Evolutionary conservation across 1,140 invertebrate species (phyloP), one percentile per base, ranked within the genome.

Genomic region (Lethrus apterus): DNA sequence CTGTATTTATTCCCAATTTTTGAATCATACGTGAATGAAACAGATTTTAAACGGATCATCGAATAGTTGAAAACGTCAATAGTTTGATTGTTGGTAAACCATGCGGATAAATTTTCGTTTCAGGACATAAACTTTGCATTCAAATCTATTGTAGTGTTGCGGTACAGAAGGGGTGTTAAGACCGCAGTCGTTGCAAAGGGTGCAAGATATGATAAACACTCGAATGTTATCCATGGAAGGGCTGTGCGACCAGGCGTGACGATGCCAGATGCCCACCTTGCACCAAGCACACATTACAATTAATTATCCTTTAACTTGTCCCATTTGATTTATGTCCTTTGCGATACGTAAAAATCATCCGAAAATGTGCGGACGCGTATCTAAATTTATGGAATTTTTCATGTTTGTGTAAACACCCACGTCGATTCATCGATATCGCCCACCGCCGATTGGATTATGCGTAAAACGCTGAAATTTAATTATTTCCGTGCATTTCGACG

Each of bases 61-160:
- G 31, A 42, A 43, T 36, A 23, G 38, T 34, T 33, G 44, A 51
- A 51, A 45, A 42, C 41, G 43, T 31, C 24, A 33, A 51, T 36
- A 35, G 34, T 40, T 26, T 32, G 17, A 55, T 55, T 51, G 26
- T 47, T 45, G 35, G 24, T 18, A 42, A 54, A 45, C 54, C 48
- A 51, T 33, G 48, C 51, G 49, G 24, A 48, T 51, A 54, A 56
- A 44, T 48, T 48, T 46, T 40, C 54, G 54, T 52, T 45, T 40
- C 54, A 54, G 31, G 51, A 56, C 54, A 56, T 56, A 54, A 56
- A 56, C 51, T 56, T 54, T 54, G 30, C 36, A 56, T 56, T 46
- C 47, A 46, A 46, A 38, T 46, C 17, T 29, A 46, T 46, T 46
- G 29, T 51, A 38, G 50, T 44, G 46, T 52, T 56, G 41, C 44